A percentile compares a stretch with the other conserved stretches of the same genome.
phyloP scores from a whole-genome alignment of 2,797 vertebrate species.

The Euphonia xanthogaster region DNA sequence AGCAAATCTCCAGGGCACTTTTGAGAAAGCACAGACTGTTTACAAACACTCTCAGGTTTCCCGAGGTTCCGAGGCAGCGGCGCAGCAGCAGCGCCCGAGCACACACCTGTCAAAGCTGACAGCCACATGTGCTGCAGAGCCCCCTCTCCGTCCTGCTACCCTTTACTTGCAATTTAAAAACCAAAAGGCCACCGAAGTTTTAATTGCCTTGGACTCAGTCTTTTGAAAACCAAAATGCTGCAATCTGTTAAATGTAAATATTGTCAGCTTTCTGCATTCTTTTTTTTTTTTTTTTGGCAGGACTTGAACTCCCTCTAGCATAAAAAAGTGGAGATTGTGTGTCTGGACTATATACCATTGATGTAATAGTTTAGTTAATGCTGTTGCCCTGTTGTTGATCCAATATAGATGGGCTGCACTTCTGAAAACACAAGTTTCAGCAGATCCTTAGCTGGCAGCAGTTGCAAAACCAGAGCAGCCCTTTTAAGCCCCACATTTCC shows the following conservation, averaged over 20 bases:
- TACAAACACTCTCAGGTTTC: conserved; percentile 88
- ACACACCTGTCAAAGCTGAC: conserved; percentile 82
- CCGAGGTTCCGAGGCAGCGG: conserved; percentile 74
- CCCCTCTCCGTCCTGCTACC: neutral
- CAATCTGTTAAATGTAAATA: conserved; percentile 62
- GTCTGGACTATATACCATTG: neutral
- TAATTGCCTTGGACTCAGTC: conserved; percentile 30
- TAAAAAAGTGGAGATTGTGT: neutral
- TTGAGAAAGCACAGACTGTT: conserved; percentile 90
- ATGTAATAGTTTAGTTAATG: neutral
- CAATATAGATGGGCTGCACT: neutral
- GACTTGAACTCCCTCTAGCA: neutral
- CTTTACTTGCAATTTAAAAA: conserved; percentile 32
- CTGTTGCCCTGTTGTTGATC: neutral
- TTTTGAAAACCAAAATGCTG: conserved; percentile 46
- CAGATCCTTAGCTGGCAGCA: neutral
- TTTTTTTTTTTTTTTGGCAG: neutral
- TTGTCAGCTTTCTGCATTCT: neutral
- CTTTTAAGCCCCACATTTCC: neutral
- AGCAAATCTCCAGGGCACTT: conserved; percentile 80
- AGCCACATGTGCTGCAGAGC: conserved; percentile 55
- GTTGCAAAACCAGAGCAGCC: neutral
- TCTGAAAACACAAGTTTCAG: neutral
- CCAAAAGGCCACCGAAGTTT: conserved; percentile 61
- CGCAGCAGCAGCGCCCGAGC: conserved; percentile 29